phyloP scores from a whole-genome alignment of 2,113 vertebrate species.

The Mionectes macconnelli region DNA sequence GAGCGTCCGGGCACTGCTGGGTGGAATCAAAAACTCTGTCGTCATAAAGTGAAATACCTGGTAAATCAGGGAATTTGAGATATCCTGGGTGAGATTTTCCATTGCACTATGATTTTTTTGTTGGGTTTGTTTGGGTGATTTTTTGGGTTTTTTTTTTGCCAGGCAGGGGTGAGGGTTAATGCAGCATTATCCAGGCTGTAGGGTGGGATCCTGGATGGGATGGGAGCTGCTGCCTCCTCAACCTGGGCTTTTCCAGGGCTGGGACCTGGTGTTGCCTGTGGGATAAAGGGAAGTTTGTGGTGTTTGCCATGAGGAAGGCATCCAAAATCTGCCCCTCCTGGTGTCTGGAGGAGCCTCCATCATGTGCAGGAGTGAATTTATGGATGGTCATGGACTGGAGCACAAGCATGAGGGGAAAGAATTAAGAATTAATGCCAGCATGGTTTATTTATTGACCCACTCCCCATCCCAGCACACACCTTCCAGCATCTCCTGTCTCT shows the following conservation, averaged over 20 bases:
- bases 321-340: neutral
- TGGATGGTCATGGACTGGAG: neutral
- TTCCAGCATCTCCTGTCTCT: neutral
- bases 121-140: neutral
- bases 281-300: neutral
- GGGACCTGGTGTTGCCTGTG: rapidly evolving
- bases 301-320: neutral
- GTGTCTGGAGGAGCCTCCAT: neutral
- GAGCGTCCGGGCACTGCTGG: neutral
- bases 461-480: neutral
- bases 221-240: neutral
- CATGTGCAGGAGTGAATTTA: neutral
- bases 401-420: neutral
- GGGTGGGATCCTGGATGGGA: neutral
- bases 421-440: neutral
- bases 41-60: neutral
- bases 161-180: neutral
- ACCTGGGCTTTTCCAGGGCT: neutral
- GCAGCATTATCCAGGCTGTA: neutral
- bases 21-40: neutral
- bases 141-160: neutral
- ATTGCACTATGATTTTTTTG: neutral
- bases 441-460: neutral
- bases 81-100: neutral
- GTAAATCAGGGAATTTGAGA: neutral